Conservation (phyloP, 92 coral and sea anemone species). For the Metridium senile region DNA sequence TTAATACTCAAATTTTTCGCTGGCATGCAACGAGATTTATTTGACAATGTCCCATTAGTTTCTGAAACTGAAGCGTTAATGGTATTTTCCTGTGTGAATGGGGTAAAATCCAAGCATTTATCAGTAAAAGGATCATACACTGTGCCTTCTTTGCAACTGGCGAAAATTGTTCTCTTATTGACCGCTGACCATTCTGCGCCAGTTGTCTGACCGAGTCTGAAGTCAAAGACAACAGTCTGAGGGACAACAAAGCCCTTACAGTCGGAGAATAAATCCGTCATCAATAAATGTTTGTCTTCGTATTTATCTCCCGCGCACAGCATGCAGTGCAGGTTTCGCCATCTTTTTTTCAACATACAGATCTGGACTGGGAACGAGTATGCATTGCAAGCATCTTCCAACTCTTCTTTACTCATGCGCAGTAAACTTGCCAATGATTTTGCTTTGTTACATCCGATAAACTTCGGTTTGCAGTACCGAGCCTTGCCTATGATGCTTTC, state of each 20-base stretch:
- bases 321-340: constrained; percentile 24
- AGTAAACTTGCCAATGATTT: constrained; percentile 25
- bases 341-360: not conserved
- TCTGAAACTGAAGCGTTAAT: too few relatives aligned
- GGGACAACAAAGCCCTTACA: not conserved
- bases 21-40: not conserved
- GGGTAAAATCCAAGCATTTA: not conserved
- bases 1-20: not conserved
- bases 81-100: too few relatives aligned
- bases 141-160: not conserved
- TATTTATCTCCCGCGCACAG: not conserved
- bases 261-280: not conserved
- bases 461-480: constrained; percentile 13
- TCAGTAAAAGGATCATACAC: constrained; percentile 17
- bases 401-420: constrained; percentile 17
- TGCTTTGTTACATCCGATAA: constrained; percentile 13
- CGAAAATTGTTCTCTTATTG: not conserved
- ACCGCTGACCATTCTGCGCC: not conserved
- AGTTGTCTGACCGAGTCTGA: not conserved
- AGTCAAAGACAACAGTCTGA: constrained; percentile 20
- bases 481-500: not conserved
- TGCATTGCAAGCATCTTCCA: constrained; percentile 3
- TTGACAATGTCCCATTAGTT: not conserved
- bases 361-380: constrained; percentile 13
- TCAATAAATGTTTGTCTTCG: not conserved